Evolutionary conservation across 2,113 vertebrate species (phyloP), one percentile per base, ranked within the genome.

Genomic region (Nibea albiflora): DNA sequence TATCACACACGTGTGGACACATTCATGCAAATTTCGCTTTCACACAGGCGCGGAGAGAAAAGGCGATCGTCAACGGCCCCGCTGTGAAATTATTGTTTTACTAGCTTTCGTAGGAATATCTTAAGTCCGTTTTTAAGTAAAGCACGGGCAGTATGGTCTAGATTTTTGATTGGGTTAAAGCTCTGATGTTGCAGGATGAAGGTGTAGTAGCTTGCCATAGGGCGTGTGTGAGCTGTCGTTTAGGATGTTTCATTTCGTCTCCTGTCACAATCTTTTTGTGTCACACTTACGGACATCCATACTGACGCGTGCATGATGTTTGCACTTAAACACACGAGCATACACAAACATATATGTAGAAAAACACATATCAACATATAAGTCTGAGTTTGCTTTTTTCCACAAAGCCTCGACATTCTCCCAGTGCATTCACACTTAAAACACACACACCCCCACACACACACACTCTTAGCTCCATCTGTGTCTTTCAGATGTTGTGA

Each of bases 231-330:
- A 58, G 49, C 31, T 83, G 67, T 44, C 69, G 61, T 61, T 83
- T 69, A 28, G 47, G 26, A 81, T 60, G 57, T 61, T 76, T 88
- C 67, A 46, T 68, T 79, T 68, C 39, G 52, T 53, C 63, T 58
- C 75, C 47, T 72, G 54, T 83, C 74, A 65, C 68, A 65, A 22
- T 67, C n/a, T 50, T 46, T 78, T 8, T 56, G 42, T 69, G 11
- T 57, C 20, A 14, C 20, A 42, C 5, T n/a, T 5, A 31, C 20
- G 8, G 35, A 39, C 35, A 9, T 57, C 17, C 24, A 22, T 4
- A 24, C 5, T 66, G 62, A 64, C 1, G 28, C 16, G 24, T 2
- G 4, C 12, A 28, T 4, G 1, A 28, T 8, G 1, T 9, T 20
- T 24, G 11, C 24, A 52, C 22, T 39, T 39, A 39, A 9, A 7